Base-by-base conservation (phyloP, 2,797 vertebrate genomes). In the Gymnodraco acuticeps region DNA sequence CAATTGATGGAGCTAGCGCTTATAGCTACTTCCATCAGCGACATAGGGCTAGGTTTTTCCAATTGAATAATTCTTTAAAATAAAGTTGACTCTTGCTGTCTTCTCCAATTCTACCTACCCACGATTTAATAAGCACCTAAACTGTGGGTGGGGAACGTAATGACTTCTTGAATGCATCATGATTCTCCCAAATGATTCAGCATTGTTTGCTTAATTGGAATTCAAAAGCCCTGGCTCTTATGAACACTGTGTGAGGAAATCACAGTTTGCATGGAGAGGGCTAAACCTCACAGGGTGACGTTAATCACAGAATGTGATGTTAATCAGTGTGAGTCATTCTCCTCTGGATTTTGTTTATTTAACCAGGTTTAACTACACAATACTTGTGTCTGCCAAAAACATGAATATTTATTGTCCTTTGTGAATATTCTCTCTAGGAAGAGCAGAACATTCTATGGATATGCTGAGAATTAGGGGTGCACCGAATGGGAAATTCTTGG, bases 121-220 rank as follows among this genome's bases (percentile, higher is more conserved):
- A 33, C 33, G 5, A 33, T 33, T 33, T 33, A 33, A 74, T 54
- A 52, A 70, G 31, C 7, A 64, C 5, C 13, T 65, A 20, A 50
- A 74, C 46, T 41, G 73, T 42, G 53, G 64, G 53, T 23, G 12
- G 12, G 46, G 55, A 74, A 69, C 62, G 62, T 70, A 85, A 78
- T 47, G 42, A 54, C 61, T 75, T 78, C 67, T 69, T 59, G 63
- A 85, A 84, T 59, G 58, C 54, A 71, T 73, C 53, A 19, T 14
- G 10, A 53, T 63, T 78, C 38, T 66, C 62, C 78, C 5, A 53
- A 73, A 69, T 50, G 47, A 86, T 53, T 70, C 53, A 19, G 59
- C 41, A 73, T 55, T n/a, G 12, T 70, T 42, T 66, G 42, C 50
- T 78, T 72, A 62, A 73, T 86, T 78, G 58, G 42, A 82, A 87